A percentile compares a stretch with the other conserved stretches of the same genome.
Evolutionary conservation across 2,113 vertebrate genomes (phyloP).

Genomic region (Pionites leucogaster): DNA sequence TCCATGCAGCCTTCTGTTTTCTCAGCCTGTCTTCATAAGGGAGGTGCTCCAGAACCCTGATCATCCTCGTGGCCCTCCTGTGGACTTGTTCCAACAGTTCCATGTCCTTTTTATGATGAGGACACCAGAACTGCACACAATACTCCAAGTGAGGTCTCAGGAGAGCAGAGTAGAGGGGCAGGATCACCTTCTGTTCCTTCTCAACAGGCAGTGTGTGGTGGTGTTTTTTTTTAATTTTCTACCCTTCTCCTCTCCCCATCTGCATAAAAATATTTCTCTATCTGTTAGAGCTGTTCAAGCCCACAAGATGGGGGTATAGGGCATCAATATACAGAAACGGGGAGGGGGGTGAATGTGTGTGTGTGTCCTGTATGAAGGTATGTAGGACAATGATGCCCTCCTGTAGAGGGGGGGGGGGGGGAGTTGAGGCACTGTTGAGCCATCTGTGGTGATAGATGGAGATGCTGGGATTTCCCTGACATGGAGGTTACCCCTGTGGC

Average conservation of each 20-base stretch:
- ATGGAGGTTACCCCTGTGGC: not conserved
- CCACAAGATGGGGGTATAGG: not conserved
- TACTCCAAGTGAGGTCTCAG: too few relatives aligned
- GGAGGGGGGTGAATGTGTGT: not conserved
- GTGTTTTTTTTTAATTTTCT: not conserved
- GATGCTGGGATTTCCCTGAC: not conserved
- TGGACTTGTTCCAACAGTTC: too few relatives aligned
- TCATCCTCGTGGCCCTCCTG: too few relatives aligned
- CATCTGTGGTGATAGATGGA: not conserved
- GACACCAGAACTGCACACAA: too few relatives aligned
- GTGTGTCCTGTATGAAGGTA: not conserved
- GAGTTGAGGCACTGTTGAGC: not conserved
- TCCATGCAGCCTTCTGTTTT: too few relatives aligned
- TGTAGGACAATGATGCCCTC: not conserved
- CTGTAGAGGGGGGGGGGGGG: not conserved
- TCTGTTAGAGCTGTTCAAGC: not conserved
- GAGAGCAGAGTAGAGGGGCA: too few relatives aligned
- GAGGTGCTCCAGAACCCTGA: too few relatives aligned
- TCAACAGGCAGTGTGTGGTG: not conserved
- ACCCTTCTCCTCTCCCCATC: not conserved
- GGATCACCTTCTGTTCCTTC: not conserved
- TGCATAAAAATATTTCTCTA: not conserved
- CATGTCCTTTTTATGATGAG: too few relatives aligned
- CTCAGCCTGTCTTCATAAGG: too few relatives aligned
- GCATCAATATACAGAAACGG: not conserved